Evolutionary conservation across 2,888 invertebrate species (phyloP), one percentile per base, ranked within the genome.

Genomic region (Leucozona laternaria): DNA sequence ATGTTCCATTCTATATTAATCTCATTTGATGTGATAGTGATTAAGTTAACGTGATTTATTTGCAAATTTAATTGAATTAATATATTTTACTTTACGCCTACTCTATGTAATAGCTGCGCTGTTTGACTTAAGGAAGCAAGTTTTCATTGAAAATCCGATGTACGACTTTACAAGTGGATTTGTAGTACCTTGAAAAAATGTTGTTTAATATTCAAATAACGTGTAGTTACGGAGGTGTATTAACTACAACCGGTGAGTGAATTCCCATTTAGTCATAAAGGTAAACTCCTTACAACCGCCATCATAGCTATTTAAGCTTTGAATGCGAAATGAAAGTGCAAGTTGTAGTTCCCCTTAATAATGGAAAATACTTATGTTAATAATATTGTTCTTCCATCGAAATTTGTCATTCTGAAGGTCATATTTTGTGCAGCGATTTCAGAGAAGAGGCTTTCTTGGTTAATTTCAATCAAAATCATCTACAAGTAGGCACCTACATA

Each of bases 121-220:
- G 37, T 22, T 28, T 40, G 4, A n/a, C 37, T 68, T 73, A 45
- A 55, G 72, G 79, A 79, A 83, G 68, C 31, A 48, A 48, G 17
- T 68, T 31, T 68, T 68, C 73, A 68, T 73, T 75, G 57, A 57
- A 75, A 79, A 53, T 17, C 15, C 11, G 13, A 64, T 62, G 15
- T 28, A 20, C n/a, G 15, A 53, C 28, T 50, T 11, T 37, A 48
- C 25, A 8, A 53, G 53, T 50, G 11, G 28, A 43, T 40, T 71
- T 43, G 31, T 45, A 17, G 45, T 22, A 79, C 83, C 83, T 79
- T 79, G 73, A 50, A 22, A 31, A 45, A 70, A 55, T 40, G 34
- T 20, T 83, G 62, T 22, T 83, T 68, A 62, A 73, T 73, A 83
- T 83, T 73, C 83, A 79, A 75, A 68, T 55, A 45, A 55, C 78